Evolutionary conservation across 2,888 invertebrate genomes (phyloP).

Genomic region (Ommatoiulus sabulosus): DNA sequence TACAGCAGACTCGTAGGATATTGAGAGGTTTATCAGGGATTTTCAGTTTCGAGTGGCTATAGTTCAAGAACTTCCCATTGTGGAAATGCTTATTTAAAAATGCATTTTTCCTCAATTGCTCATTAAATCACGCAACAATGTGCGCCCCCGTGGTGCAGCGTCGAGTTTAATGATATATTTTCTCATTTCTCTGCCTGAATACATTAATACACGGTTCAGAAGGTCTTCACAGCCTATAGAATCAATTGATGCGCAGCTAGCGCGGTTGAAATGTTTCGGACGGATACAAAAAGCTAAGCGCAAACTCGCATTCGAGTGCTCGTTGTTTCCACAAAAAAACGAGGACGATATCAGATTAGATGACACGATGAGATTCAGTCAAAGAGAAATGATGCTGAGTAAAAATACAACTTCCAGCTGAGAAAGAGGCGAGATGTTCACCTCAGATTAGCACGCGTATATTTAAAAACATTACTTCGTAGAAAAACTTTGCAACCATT

Average conservation of each 20-base stretch:
- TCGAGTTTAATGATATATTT: constrained; percentile 28
- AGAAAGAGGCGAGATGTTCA: background rate
- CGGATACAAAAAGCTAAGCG: background rate
- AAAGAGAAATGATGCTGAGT: background rate
- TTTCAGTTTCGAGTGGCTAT: background rate
- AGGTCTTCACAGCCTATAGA: background rate
- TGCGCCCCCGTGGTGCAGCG: background rate
- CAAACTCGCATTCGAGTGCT: background rate
- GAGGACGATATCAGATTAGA: constrained; percentile 4
- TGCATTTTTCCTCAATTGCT: background rate
- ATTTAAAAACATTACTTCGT: background rate
- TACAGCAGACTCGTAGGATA: background rate
- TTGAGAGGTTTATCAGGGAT: background rate
- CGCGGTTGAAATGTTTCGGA: background rate
- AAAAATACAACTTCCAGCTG: background rate
- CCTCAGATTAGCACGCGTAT: background rate
- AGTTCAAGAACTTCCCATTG: background rate
- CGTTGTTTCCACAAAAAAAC: background rate
- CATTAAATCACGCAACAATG: background rate
- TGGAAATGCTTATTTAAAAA: background rate
- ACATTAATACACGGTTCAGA: constrained; percentile 20
- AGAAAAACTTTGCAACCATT: background rate
- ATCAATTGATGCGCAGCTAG: background rate
- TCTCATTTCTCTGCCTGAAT: background rate
- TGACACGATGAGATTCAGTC: background rate